Base-by-base conservation (phyloP, 2,888 invertebrate genomes). In the Drosophila barbarae region DNA sequence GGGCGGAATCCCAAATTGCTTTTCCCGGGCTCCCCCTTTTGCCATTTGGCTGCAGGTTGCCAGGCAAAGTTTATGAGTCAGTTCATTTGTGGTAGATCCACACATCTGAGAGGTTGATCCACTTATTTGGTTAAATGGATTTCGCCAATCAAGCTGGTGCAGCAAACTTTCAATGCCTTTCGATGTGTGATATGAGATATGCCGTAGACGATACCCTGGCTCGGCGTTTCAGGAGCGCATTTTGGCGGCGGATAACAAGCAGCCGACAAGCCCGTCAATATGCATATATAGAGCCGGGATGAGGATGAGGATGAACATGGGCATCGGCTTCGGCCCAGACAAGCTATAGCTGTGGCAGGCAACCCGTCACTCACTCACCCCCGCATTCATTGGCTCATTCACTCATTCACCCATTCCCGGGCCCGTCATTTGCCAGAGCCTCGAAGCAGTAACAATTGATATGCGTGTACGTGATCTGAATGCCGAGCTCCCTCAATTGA, bases 361-460 rank as follows among this genome's bases (percentile, higher is more conserved):
- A 77, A 80, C 76, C 74, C 72, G 81, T 77, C 77, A 77, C 68
- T 77, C 80, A 77, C 61, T 72, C 81, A 49, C 47, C 54, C 68
- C 66, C 15, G 30, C 51, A 36, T 50, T 44, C 52, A 51, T 57
- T 44, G 61, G 60, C 56, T 52, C 72, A 58, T 65, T 44, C 65
- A 44, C 57, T 10, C 10, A 46, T 35, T 39, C 51, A 59, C 60
- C 47, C 38, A 36, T 39, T 34, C 39, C 76, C 69, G 60, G 66
- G 50, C 73, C 82, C 82, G 71, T 75, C 72, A 79, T 79, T 82
- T 77, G 78, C 76, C 76, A 76, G 68, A 64, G 69, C 73, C 78
- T 47, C 60, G 60, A 64, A 73, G 72, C 73, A 82, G 77, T 80
- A 85, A 85, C 82, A 85, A 84, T 84, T 84, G 84, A 84, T 84